phyloP scores from a whole-genome alignment of 2,113 vertebrate genomes.

The Siphamia tubifer region DNA sequence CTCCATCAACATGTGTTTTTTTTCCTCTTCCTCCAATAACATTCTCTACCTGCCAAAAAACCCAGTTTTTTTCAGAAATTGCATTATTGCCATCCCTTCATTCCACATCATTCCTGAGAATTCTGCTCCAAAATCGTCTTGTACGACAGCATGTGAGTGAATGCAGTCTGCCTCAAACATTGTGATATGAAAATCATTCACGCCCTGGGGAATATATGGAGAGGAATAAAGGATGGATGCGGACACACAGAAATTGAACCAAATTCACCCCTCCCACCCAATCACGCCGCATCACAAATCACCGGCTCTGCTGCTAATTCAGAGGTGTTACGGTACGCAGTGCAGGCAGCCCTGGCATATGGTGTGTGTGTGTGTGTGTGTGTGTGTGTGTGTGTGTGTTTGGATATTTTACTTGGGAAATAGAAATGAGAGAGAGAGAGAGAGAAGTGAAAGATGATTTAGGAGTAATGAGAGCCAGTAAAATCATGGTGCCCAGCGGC shows the following conservation, averaged over 20 bases:
- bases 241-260: constrained; percentile 57
- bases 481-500: constrained; percentile 70
- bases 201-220: constrained; percentile 12
- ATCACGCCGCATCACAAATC: constrained; percentile 69
- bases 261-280: constrained; percentile 49
- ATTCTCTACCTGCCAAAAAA: neutral
- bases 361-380: constrained; percentile 22
- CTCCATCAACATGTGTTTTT: neutral
- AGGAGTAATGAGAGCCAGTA: constrained; percentile 72
- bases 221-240: constrained; percentile 49
- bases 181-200: constrained; percentile 58
- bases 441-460: constrained; percentile 69
- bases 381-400: constrained; percentile 23
- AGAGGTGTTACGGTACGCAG: constrained; percentile 16
- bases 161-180: constrained; percentile 22
- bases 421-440: neutral
- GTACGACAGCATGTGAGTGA: constrained; percentile 5
- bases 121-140: constrained; percentile 12
- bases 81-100: neutral
- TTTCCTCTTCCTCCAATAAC: neutral
- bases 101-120: neutral
- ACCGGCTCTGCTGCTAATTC: constrained; percentile 58
- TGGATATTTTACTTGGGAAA: constrained; percentile 36
- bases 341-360: constrained; percentile 37
- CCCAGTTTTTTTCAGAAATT: constrained; percentile 16